These are phyloP conservation scores for Epinephelus malabaricus DNA, from an alignment of 2,797 vertebrate species.

Conservation along the genomic window DNA sequence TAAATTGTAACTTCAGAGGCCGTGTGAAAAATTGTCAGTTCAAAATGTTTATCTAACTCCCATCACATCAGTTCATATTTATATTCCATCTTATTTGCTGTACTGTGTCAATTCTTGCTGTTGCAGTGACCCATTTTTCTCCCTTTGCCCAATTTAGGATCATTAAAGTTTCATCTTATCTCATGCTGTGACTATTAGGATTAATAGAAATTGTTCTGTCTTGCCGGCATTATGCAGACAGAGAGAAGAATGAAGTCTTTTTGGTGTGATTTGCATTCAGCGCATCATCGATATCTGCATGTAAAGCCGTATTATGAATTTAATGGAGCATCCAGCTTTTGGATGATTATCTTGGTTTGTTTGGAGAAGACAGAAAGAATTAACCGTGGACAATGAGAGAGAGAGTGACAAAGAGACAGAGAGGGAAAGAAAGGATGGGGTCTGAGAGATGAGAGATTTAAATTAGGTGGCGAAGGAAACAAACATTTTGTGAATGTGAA, in stretches of 20 bases:
- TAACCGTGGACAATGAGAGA: slow-evolving; percentile 14
- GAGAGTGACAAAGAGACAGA: neutral
- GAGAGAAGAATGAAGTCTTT: slow-evolving; percentile 49
- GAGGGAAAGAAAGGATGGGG: neutral
- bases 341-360: slow-evolving; percentile 54
- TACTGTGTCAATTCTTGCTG: slow-evolving; percentile 23
- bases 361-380: slow-evolving; percentile 35
- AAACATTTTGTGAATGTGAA: neutral
- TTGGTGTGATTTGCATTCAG: slow-evolving; percentile 49
- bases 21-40: slow-evolving; percentile 14
- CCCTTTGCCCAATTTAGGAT: slow-evolving; percentile 47
- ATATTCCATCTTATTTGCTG: slow-evolving; percentile 38
- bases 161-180: slow-evolving; percentile 65
- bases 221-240: slow-evolving; percentile 32
- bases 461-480: neutral
- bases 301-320: slow-evolving; percentile 49
- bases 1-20: neutral
- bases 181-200: slow-evolving; percentile 45
- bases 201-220: slow-evolving; percentile 46
- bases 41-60: slow-evolving; percentile 33
- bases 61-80: slow-evolving; percentile 34
- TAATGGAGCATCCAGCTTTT: slow-evolving; percentile 61
- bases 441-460: neutral
- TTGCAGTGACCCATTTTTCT: slow-evolving; percentile 56
- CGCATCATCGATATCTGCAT: slow-evolving; percentile 49